Conservation (phyloP, 2,113 vertebrate species). For the Carassius auratus region DNA sequence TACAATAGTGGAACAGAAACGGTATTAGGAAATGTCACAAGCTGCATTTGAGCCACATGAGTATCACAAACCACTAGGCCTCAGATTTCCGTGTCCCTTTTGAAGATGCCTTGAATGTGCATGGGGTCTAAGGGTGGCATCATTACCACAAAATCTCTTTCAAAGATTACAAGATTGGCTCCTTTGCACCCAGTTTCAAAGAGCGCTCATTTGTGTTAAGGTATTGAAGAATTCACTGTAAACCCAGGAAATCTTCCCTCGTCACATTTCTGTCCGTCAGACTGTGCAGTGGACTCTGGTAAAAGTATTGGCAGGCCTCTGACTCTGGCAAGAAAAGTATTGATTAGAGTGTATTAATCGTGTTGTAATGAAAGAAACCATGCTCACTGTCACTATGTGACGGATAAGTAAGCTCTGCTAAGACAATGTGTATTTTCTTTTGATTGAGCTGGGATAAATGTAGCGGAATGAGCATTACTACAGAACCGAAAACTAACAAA, state of each 20-base stretch:
- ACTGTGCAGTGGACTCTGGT: slow-evolving; percentile 9
- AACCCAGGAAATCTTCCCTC: slow-evolving; percentile 10
- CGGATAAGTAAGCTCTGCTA: background rate
- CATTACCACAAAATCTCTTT: slow-evolving; percentile 6
- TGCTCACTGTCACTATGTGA: slow-evolving; percentile 39
- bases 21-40: slow-evolving; percentile 1
- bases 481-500: slow-evolving; percentile 1
- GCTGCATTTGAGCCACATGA: background rate
- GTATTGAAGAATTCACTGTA: background rate
- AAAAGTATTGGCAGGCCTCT: slow-evolving; percentile 32
- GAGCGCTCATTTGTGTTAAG: slow-evolving; percentile 2
- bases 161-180: slow-evolving; percentile 30
- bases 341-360: slow-evolving; percentile 38
- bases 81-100: background rate
- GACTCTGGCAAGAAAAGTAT: slow-evolving; percentile 23
- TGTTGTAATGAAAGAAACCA: slow-evolving; percentile 33
- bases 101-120: background rate
- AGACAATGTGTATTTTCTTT: slow-evolving; percentile 15
- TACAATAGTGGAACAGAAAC: background rate
- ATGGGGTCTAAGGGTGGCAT: background rate
- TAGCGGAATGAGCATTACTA: slow-evolving; percentile 15
- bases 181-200: slow-evolving; percentile 28
- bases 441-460: slow-evolving; percentile 31
- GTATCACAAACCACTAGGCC: background rate
- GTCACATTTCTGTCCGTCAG: background rate